Percentiles rank a stretch among this genome's conserved stretches.
Conservation (phyloP, 2,888 invertebrate species). For the Cenopis cana region DNA sequence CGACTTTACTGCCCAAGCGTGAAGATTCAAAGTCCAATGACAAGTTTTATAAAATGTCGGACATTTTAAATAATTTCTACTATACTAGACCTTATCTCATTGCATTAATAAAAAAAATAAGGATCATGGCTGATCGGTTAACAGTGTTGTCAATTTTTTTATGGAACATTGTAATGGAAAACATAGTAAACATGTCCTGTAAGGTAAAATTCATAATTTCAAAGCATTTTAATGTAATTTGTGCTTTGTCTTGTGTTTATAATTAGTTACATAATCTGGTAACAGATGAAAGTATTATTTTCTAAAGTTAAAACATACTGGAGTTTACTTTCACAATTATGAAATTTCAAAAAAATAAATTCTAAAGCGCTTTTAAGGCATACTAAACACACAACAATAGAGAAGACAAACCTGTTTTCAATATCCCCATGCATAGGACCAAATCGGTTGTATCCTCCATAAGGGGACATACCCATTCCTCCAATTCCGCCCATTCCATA, state of each 20-base stretch:
- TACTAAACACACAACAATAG: not conserved
- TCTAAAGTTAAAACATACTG: not conserved
- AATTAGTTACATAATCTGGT: not conserved
- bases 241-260: not conserved
- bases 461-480: conserved; percentile 65
- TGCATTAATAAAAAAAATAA: no score
- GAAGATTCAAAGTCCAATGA: no score
- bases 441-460: conserved; percentile 75
- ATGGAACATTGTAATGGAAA: no score
- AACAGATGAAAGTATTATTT: not conserved
- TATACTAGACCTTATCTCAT: no score
- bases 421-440: conserved; percentile 84
- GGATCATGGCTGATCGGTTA: no score
- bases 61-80: no score
- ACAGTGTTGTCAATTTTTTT: no score
- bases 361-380: not conserved
- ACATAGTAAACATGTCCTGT: no score
- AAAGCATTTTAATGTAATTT: not conserved
- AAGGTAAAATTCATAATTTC: not conserved
- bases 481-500: conserved; percentile 54
- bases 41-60: no score
- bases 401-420: conserved; percentile 84
- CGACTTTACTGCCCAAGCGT: no score
- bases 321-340: not conserved
- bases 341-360: not conserved